Conservation (phyloP, 1,140 invertebrate genomes). For the Brachionus koreanus region DNA sequence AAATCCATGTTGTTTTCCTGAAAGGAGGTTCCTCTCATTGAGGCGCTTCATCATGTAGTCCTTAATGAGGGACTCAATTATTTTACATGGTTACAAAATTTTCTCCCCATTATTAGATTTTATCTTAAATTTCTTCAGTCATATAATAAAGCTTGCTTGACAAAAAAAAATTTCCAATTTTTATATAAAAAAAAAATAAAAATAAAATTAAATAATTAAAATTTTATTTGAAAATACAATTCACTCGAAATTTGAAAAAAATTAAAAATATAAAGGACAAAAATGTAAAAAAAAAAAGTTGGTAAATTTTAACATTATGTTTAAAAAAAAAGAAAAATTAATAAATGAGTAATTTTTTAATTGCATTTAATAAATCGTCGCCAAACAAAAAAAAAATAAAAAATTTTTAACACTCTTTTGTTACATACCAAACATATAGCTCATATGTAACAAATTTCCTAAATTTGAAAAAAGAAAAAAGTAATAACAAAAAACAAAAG, state of each 20-base stretch:
- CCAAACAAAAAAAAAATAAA: neutral
- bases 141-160: no score
- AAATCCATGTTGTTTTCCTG: neutral
- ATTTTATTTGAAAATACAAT: neutral
- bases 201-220: neutral
- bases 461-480: neutral
- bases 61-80: no score
- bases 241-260: neutral
- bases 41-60: neutral
- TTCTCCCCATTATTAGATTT: no score
- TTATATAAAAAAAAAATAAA: neutral
- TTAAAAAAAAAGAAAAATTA: neutral
- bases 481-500: no score
- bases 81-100: neutral
- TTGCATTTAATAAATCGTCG: neutral
- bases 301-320: neutral
- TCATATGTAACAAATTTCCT: neutral
- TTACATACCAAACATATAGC: neutral
- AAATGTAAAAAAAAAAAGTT: neutral
- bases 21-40: neutral
- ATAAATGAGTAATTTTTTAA: neutral
- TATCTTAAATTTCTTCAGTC: no score
- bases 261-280: neutral
- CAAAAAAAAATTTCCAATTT: no score
- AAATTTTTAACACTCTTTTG: neutral